Percentiles rank a stretch among this genome's conserved stretches.
phyloP scores from a whole-genome alignment of 2,888 invertebrate species.

The Microctonus aethiopoides region DNA sequence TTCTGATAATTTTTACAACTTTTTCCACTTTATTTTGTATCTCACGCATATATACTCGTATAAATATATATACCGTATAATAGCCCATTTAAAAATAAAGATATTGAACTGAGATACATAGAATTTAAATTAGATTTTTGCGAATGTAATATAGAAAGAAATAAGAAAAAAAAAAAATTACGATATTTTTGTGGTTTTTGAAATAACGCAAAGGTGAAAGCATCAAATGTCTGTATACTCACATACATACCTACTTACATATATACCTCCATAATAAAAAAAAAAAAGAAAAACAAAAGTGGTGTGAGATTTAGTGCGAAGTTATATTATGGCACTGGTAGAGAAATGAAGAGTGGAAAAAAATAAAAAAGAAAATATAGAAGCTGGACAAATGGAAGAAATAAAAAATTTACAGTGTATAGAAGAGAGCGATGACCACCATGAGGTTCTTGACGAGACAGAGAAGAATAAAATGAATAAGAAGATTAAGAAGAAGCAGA shows the following conservation, averaged over 20 bases:
- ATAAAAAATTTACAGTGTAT: slow-evolving; percentile 24
- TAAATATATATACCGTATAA: not conserved
- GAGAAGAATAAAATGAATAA: slow-evolving; percentile 21
- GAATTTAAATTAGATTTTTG: slow-evolving; percentile 39
- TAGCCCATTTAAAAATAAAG: slow-evolving; percentile 17
- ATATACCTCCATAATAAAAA: no score
- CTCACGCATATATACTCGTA: not conserved
- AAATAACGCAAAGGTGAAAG: slow-evolving; percentile 18
- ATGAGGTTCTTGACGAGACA: slow-evolving; percentile 25
- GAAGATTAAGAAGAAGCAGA: slow-evolving; percentile 16
- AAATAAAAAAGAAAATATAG: not conserved
- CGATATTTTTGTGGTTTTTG: slow-evolving; percentile 35
- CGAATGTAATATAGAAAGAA: slow-evolving; percentile 1
- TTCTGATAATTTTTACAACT: not conserved
- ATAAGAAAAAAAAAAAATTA: slow-evolving; percentile 9
- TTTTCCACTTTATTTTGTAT: not conserved
- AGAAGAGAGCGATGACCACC: slow-evolving; percentile 42
- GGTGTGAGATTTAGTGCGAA: slow-evolving; percentile 22
- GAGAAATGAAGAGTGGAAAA: not conserved
- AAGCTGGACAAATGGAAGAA: slow-evolving; percentile 29
- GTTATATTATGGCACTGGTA: slow-evolving; percentile 5
- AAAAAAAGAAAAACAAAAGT: not conserved
- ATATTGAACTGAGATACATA: slow-evolving; percentile 20
- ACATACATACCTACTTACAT: no score
- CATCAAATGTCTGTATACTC: no score